Conservation (phyloP, 2,888 invertebrate genomes). For the Eupsilia transversa region DNA sequence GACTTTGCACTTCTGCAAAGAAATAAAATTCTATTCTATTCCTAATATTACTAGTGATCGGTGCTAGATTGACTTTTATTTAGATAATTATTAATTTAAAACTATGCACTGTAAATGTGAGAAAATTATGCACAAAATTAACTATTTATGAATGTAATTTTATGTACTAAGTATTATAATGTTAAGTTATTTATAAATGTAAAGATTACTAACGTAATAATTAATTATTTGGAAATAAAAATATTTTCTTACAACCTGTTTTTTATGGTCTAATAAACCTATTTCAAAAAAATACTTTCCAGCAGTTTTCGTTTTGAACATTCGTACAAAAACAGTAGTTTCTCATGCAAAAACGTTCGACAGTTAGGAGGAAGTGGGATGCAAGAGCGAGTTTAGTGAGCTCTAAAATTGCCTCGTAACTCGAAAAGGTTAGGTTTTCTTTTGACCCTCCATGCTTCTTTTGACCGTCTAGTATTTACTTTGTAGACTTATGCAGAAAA, state of each 20-base stretch:
- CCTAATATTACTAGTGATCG: not conserved
- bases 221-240: conserved; percentile 42
- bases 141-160: conserved; percentile 12
- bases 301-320: no score
- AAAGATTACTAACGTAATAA: conserved; percentile 8
- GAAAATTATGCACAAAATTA: conserved; percentile 20
- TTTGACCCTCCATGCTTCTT: not conserved
- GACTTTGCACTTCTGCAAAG: not conserved
- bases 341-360: no score
- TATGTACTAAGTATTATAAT: conserved; percentile 43
- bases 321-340: not conserved
- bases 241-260: conserved; percentile 31
- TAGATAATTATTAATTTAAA: conserved; percentile 5
- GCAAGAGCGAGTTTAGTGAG: not conserved
- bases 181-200: conserved; percentile 38
- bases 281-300: no score
- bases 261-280: not conserved
- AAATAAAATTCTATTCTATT: not conserved
- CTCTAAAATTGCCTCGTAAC: not conserved
- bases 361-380: no score
- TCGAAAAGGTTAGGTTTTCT: not conserved
- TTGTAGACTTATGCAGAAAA: not conserved
- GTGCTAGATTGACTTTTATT: conserved; percentile 16
- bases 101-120: conserved; percentile 40
- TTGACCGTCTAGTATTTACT: no score